Conservation (phyloP, 2,888 invertebrate species). For the Coleophora flavipennella region DNA sequence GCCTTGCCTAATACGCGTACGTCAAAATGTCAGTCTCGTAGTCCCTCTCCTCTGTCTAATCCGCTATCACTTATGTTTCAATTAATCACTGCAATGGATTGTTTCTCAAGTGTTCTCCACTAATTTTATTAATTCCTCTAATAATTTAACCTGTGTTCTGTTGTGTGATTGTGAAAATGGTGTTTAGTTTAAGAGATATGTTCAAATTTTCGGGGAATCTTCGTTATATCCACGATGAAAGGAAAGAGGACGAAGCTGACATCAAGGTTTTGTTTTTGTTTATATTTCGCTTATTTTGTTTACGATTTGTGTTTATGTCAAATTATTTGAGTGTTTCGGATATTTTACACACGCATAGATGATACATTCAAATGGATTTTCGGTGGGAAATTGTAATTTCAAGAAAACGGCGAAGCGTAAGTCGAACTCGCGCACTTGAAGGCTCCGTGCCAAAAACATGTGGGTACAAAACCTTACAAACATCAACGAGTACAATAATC, state of each 20-base stretch:
- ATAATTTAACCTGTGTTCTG: slow-evolving; percentile 11
- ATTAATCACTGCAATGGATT: slow-evolving; percentile 1
- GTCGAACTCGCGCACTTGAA: too few species aligned
- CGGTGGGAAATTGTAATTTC: too few species aligned
- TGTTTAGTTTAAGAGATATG: slow-evolving; percentile 58
- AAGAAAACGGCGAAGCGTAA: too few species aligned
- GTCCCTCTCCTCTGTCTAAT: slow-evolving; percentile 15
- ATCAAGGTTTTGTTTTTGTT: slow-evolving; percentile 1
- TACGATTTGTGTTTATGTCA: too few species aligned
- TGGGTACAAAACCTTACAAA: too few species aligned
- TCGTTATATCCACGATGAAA: slow-evolving; percentile 51
- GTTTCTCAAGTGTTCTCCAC: slow-evolving; percentile 7
- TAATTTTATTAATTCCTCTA: slow-evolving; percentile 12
- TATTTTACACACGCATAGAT: too few species aligned
- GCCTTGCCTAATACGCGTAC: slow-evolving; percentile 7
- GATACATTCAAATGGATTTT: too few species aligned
- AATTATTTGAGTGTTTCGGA: too few species aligned
- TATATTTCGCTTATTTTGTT: too few species aligned
- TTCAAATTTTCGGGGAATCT: slow-evolving; percentile 33
- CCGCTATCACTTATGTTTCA: slow-evolving; percentile 3
- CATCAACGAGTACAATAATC: too few species aligned
- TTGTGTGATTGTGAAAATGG: slow-evolving; percentile 34
- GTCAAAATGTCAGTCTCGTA: slow-evolving; percentile 12
- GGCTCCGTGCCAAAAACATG: too few species aligned
- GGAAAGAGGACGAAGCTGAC: slow-evolving; percentile 31